phyloP scores from a whole-genome alignment of 2,113 vertebrate genomes.

The Ardeotis arabs region DNA sequence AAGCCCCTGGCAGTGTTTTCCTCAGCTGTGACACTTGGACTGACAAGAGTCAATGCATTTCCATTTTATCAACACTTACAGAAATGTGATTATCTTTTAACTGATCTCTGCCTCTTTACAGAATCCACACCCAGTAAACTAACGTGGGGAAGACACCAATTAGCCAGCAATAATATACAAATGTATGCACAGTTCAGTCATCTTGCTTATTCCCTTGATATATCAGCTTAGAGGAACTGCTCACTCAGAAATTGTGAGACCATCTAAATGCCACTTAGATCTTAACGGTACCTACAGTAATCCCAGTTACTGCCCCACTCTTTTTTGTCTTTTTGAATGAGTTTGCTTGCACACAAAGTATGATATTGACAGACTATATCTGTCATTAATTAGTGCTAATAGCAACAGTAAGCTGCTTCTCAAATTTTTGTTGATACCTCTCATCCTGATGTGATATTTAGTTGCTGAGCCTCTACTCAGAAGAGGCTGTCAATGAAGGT shows the following conservation, averaged over 20 bases:
- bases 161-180: neutral
- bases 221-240: neutral
- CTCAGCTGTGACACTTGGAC: neutral
- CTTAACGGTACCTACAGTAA: neutral
- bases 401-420: neutral
- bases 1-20: neutral
- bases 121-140: neutral
- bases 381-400: neutral
- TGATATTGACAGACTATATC: neutral
- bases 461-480: neutral
- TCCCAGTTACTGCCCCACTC: neutral
- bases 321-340: neutral
- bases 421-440: neutral
- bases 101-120: neutral
- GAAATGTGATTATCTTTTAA: neutral
- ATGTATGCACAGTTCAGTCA: neutral
- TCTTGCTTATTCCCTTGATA: neutral
- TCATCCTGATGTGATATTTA: neutral
- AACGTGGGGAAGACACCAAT: fast-evolving
- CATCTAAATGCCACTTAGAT: neutral
- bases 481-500: neutral
- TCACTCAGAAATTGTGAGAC: neutral
- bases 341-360: neutral
- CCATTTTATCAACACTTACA: neutral
- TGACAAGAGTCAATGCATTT: neutral